Percentiles rank a stretch among this genome's conserved stretches.
These are phyloP conservation scores for Grallaria varia DNA, from an alignment of 2,113 vertebrate genomes.

Conservation along the genomic window DNA sequence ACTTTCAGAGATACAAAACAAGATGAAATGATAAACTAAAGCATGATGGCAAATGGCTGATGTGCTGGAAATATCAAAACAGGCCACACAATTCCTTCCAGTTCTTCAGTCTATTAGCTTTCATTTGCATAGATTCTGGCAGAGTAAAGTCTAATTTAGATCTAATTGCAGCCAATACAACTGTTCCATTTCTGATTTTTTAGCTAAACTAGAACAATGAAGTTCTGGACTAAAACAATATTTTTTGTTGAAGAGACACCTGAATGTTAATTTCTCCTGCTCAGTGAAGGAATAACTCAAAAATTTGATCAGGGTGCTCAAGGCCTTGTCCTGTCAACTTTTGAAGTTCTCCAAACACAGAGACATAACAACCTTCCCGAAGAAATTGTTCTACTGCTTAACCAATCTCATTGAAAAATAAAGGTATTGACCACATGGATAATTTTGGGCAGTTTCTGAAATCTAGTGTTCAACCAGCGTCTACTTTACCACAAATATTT, in stretches of 20 bases:
- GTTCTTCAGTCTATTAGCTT: not conserved
- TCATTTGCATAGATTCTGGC: not conserved
- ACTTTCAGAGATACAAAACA: not conserved
- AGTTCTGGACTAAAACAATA: not conserved
- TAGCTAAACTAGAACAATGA: not conserved
- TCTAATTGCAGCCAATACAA: not conserved
- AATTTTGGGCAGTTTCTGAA: not conserved
- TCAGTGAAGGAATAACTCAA: not conserved
- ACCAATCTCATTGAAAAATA: not conserved
- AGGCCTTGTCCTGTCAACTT: not conserved
- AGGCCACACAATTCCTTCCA: not conserved
- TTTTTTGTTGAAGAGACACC: not conserved
- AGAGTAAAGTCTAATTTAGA: not conserved
- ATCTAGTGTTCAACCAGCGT: not conserved
- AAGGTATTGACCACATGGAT: not conserved
- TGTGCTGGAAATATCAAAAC: not conserved
- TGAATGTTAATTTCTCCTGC: not conserved
- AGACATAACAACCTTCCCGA: not conserved
- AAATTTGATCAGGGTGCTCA: not conserved
- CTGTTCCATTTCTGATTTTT: not conserved
- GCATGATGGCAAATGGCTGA: not conserved
- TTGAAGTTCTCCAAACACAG: not conserved
- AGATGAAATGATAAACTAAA: not conserved
- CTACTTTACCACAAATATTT: not conserved
- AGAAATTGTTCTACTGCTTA: not conserved